Base-by-base conservation (phyloP, 1,140 invertebrate genomes). In the Drosophila repletoides region DNA sequence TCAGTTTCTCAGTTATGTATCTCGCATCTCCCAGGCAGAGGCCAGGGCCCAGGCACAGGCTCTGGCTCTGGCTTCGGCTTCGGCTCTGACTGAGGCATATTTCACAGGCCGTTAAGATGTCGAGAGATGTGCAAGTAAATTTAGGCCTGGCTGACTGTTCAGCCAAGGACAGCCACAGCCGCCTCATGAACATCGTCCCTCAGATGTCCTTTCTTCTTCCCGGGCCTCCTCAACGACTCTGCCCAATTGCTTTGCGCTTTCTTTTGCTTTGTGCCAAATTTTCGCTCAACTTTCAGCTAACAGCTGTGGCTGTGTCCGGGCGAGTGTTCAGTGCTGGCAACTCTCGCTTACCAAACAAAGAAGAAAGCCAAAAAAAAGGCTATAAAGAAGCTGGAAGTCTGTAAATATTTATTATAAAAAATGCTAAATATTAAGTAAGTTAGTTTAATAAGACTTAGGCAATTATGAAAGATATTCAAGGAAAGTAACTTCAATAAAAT, bases 241-340 rank as follows among this genome's bases (percentile, higher is more conserved):
- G 22, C 31, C 14, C 17, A n/a, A 4, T 45, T 24, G 15, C n/a
- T 36, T 6, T 22, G 28, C 28, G 31, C 24, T 53, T 12, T 22
- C 33, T 33, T 48, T 29, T 60, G 41, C 38, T 53, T 33, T 74
- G 59, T 49, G 66, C 66, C 71, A 64, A 76, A 81, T 61, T 84
- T 75, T 67, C 28, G 65, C 38, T 66, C 59, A 76, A 72, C 61
- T 77, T 69, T 69, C 33, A 45, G 60, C 33, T 15, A 83, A 84
- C 79, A 83, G 77, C 77, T 83, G 76, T 72, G 56, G 7, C 43
- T 24, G 5, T 52, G 70, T 46, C 46, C 46, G 46, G 69, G 67
- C 15, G 26, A 48, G 45, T 10, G 28, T 15, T 31, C n/a, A n/a
- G n/a, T n/a, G n/a, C n/a, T n/a, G n/a, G n/a, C n/a, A n/a, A n/a